Conservation (phyloP, 1,140 invertebrate species). For the Pogonognathellus flavescens region DNA sequence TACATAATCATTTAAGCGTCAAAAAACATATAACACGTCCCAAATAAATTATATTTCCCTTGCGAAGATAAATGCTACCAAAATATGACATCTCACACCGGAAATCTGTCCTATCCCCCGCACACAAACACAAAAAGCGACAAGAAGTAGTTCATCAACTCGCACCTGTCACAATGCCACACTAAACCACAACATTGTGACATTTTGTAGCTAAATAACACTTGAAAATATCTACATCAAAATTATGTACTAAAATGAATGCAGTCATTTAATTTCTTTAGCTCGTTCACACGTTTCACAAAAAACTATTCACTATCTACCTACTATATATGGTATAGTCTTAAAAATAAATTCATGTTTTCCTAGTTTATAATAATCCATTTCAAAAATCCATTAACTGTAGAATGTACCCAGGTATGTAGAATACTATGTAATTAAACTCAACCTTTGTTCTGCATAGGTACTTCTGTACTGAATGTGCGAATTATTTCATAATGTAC, state of each 20-base stretch:
- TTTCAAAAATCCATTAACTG: too few relatives aligned
- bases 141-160: too few relatives aligned
- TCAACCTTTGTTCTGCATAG: too few relatives aligned
- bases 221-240: slow-evolving; percentile 21
- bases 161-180: neutral
- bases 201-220: neutral
- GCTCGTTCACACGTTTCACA: slow-evolving; percentile 33
- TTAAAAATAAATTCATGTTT: slow-evolving; percentile 41
- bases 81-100: neutral
- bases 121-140: neutral
- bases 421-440: too few relatives aligned
- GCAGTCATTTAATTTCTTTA: slow-evolving; percentile 33
- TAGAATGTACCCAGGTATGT: too few relatives aligned
- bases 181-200: neutral
- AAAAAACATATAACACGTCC: neutral
- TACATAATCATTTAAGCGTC: too few relatives aligned
- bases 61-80: neutral
- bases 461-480: neutral
- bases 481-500: slow-evolving; percentile 13
- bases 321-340: slow-evolving; percentile 19
- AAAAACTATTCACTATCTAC: slow-evolving; percentile 8
- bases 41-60: neutral
- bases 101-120: neutral
- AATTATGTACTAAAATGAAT: slow-evolving; percentile 16
- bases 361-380: neutral